These are phyloP conservation scores for Sesamia inferens DNA, from an alignment of 2,888 invertebrate genomes.

Conservation along the genomic window DNA sequence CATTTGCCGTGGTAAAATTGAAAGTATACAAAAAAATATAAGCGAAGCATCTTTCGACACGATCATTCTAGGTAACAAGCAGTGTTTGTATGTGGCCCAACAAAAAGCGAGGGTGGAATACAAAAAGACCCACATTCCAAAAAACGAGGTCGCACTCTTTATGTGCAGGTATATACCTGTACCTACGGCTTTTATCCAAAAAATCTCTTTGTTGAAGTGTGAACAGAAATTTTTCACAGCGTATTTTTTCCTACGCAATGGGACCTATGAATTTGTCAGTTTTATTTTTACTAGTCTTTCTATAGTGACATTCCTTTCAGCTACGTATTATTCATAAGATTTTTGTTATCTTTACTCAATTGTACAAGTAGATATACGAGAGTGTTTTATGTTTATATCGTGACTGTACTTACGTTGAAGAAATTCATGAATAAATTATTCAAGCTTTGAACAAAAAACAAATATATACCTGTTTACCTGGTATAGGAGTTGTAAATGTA, in stretches of 20 bases:
- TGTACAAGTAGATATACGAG: not conserved
- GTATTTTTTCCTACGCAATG: conserved; percentile 52
- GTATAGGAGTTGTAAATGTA: conserved; percentile 1
- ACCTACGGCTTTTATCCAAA: conserved; percentile 67
- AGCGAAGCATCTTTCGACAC: conserved; percentile 58
- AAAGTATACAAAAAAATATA: conserved; percentile 47
- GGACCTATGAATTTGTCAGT: conserved; percentile 51
- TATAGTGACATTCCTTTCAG: conserved; percentile 36
- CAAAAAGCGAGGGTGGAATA: conserved; percentile 73
- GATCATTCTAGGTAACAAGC: conserved; percentile 70
- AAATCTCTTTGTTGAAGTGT: conserved; percentile 76
- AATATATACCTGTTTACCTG: not conserved
- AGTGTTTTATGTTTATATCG: conserved; percentile 29
- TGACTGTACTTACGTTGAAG: conserved; percentile 8
- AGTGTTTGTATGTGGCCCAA: conserved; percentile 68
- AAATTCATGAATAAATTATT: conserved; percentile 28
- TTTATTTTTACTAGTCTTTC: conserved; percentile 51
- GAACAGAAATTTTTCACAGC: conserved; percentile 69
- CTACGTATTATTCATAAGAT: conserved; percentile 3
- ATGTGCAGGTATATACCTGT: conserved; percentile 14
- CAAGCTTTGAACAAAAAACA: not conserved
- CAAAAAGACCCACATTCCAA: conserved; percentile 70
- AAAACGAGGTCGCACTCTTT: conserved; percentile 61
- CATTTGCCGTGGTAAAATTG: conserved; percentile 25
- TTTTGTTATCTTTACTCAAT: conserved; percentile 14